Base-by-base conservation (phyloP, 1,140 invertebrate genomes). In the Akabosia matsudoensis region DNA sequence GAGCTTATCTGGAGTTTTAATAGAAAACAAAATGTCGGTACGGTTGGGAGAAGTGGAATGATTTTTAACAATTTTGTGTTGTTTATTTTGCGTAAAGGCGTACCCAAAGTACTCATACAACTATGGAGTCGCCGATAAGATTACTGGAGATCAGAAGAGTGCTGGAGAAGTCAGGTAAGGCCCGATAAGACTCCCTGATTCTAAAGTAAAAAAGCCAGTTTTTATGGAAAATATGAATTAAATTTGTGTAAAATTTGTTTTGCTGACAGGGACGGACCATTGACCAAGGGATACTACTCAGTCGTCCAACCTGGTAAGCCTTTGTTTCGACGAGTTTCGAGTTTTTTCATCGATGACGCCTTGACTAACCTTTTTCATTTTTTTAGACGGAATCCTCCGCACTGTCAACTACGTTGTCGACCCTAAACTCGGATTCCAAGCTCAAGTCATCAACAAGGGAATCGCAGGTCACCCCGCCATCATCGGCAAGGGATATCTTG, bases 311-410 rank as follows among this genome's bases (percentile, higher is more conserved):
- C n/a, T n/a, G n/a, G n/a, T n/a, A n/a, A n/a, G n/a, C n/a, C n/a
- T n/a, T n/a, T n/a, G n/a, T n/a, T n/a, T n/a, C 7, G 37, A 10
- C 18, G 7, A 45, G 18, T 45, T 45, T 45, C 37, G 37, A 45
- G 7, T 45, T 45, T 45, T 18, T 45, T 45, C 37, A 45, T 7
- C 18, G 37, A 45, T 45, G 37, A 18, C 37, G 37, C 7, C 18
- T 45, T 45, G 37, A 67, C 61, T 31, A 87, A 86, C 87, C 37
- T 85, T 79, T 22, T 85, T 85, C 77, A 81, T 80, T 80, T 82
- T 83, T 3, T 45, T 81, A 2, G 78, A 78, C 30, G 82, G 82
- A 13, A 74, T 74, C n/a, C n/a, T 80, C 18, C 74, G 81, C 14
- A 80, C 77, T 10, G 82, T 82, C 51, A 79, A 81, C 33, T 83